These are phyloP conservation scores for Pedionomus torquatus DNA, from an alignment of 2,113 vertebrate species.

Conservation along the genomic window DNA sequence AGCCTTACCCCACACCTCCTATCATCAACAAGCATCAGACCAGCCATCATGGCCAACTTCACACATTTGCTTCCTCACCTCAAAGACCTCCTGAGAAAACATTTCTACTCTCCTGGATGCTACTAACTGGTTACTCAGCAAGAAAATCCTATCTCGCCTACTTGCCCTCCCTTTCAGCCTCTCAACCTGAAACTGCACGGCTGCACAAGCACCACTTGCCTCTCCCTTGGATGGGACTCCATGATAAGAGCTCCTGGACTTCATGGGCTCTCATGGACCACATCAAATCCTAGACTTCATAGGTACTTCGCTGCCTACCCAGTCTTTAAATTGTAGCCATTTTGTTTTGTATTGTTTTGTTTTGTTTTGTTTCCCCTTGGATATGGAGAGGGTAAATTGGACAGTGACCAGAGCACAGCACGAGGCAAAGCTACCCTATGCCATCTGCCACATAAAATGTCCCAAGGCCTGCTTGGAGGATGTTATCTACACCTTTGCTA, in stretches of 20 bases:
- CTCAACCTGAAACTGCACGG: neutral
- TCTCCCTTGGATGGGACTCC: neutral
- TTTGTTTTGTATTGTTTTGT: neutral
- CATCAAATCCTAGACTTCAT: neutral
- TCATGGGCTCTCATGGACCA: neutral
- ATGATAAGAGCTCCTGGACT: neutral
- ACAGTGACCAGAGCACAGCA: neutral
- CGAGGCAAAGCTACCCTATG: neutral
- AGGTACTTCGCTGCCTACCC: neutral
- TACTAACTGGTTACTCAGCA: neutral
- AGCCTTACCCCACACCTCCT: neutral
- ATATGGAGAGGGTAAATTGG: neutral
- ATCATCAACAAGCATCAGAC: neutral
- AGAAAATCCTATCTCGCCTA: neutral
- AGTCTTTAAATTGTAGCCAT: neutral
- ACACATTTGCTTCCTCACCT: neutral
- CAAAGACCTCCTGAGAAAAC: neutral
- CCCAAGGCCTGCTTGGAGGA: neutral
- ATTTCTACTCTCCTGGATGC: neutral
- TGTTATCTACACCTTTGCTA: neutral
- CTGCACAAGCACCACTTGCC: neutral
- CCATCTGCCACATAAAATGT: neutral
- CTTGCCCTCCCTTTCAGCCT: neutral
- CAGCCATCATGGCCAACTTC: neutral
- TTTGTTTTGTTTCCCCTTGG: neutral